Evolutionary conservation across 2,113 vertebrate genomes (phyloP).

Genomic region (Ailuropoda melanoleuca): DNA sequence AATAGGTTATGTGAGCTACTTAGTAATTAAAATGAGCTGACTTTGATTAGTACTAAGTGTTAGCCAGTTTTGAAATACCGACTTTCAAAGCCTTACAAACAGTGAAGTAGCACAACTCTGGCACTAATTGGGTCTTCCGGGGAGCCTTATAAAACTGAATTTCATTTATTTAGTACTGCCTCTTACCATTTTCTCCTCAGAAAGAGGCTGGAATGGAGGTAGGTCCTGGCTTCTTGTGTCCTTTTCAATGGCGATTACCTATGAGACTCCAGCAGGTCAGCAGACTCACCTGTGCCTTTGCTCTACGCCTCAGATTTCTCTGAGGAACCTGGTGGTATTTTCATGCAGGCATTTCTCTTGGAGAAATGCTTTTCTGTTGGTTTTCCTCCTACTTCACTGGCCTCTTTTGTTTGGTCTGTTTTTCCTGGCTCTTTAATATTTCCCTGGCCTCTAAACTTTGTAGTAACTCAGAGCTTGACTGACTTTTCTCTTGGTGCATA

Average conservation of each 20-base stretch:
- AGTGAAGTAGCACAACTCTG: neutral
- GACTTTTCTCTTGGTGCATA: neutral
- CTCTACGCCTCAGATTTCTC: neutral
- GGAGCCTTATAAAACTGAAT: neutral
- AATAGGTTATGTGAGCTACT: conserved; percentile 39
- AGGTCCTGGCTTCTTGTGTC: neutral
- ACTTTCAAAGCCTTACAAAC: conserved; percentile 45
- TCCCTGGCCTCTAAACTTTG: neutral
- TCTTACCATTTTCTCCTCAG: neutral
- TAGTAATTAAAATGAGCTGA: conserved; percentile 57
- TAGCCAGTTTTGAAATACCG: conserved; percentile 57
- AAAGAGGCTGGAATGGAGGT: neutral
- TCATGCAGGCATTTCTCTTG: neutral
- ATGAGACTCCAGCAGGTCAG: neutral
- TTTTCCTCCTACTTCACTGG: neutral
- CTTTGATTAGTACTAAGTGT: conserved; percentile 11
- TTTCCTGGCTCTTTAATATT: neutral
- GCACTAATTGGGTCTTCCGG: conserved; percentile 26
- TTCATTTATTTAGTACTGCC: neutral
- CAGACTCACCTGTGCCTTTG: neutral
- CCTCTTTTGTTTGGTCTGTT: neutral
- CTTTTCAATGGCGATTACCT: neutral
- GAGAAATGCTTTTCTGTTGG: neutral
- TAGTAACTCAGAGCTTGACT: neutral
- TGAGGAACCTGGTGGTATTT: neutral